phyloP scores from a whole-genome alignment of 2,113 vertebrate species.

The Spilogale gracilis region DNA sequence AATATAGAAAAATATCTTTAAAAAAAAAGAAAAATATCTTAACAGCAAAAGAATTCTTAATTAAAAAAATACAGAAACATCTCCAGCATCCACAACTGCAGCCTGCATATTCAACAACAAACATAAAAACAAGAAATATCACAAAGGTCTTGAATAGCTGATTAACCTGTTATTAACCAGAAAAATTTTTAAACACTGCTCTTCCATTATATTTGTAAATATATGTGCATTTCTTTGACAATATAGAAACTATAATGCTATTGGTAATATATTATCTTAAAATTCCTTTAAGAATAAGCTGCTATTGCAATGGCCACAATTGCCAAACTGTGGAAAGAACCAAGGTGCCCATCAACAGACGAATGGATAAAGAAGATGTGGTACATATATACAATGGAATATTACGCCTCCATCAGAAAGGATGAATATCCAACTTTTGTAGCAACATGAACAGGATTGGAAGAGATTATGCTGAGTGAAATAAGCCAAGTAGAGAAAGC shows the following conservation, averaged over 20 bases:
- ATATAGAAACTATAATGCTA: not conserved
- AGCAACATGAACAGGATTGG: no score
- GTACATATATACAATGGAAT: no score
- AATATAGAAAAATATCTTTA: not conserved
- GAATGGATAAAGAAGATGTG: no score
- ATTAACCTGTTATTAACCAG: not conserved
- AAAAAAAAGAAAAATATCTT: not conserved
- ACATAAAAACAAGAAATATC: not conserved
- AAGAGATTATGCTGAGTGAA: no score
- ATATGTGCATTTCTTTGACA: constrained; percentile 22
- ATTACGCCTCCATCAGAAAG: no score
- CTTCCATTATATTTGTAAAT: not conserved
- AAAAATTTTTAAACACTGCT: not conserved
- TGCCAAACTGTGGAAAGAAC: no score
- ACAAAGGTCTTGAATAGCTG: not conserved
- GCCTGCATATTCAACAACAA: not conserved
- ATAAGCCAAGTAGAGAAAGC: no score
- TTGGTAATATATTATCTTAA: not conserved
- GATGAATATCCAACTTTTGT: no score
- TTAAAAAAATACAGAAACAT: not conserved
- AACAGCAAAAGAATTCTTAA: not conserved
- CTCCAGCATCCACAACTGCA: not conserved
- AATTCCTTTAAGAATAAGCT: constrained; percentile 26
- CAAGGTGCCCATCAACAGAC: no score
- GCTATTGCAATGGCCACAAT: not conserved